These are phyloP conservation scores for Pemphigus obesinymphae DNA, from an alignment of 1,140 invertebrate species.

Conservation along the genomic window DNA sequence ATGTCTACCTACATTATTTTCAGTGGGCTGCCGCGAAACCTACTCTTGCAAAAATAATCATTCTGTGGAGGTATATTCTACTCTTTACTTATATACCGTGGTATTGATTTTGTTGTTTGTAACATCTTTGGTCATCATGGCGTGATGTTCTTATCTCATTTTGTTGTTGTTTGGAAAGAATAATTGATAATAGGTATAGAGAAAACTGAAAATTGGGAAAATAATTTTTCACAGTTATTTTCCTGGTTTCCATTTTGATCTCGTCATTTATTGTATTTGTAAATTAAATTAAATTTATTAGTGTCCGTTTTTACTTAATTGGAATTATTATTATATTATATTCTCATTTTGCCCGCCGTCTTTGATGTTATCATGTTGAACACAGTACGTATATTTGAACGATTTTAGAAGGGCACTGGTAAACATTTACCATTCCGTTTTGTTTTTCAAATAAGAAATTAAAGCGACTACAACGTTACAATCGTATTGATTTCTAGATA, in stretches of 20 bases:
- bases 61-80: too few species aligned
- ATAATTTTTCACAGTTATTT: slow-evolving; percentile 16
- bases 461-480: background rate
- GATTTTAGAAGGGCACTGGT: background rate
- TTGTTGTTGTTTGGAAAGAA: slow-evolving; percentile 28
- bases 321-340: too few species aligned
- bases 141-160: slow-evolving; percentile 1
- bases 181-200: background rate
- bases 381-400: background rate
- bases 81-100: too few species aligned
- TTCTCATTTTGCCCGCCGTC: background rate
- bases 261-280: background rate
- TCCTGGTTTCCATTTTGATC: slow-evolving; percentile 13
- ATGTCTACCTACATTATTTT: too few species aligned
- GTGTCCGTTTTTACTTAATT: background rate
- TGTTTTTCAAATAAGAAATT: background rate
- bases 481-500: background rate
- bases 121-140: slow-evolving; percentile 31
- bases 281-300: background rate
- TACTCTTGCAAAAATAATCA: too few species aligned
- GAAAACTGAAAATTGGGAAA: background rate
- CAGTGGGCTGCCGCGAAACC: too few species aligned
- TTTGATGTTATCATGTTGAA: background rate
- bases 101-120: background rate
- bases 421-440: background rate